Evolutionary conservation across 2,888 invertebrate species (phyloP), one percentile per base, ranked within the genome.

Genomic region (Apotomis betuletana): DNA sequence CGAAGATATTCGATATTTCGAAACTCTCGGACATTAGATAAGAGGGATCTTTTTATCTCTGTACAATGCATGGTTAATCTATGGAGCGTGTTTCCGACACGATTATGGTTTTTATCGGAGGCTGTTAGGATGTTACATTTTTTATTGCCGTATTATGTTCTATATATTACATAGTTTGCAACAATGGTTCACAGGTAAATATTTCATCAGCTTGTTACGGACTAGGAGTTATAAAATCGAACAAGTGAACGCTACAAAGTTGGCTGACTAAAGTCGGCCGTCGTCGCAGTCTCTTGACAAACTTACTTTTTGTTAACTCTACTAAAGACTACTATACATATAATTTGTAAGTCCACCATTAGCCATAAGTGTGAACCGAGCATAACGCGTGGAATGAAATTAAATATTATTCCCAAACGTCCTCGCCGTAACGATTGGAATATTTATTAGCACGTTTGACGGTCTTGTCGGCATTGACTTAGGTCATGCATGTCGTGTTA

Each of bases 21-120:
- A 57, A 65, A 55, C 46, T 38, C 62, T 63, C 52, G 57, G 67
- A 72, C 72, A 68, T 54, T 9, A 72, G 72, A 72, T 72, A 72
- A 72, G 63, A n/a, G 4, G 8, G 1, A 52, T 52, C 15, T 58
- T 46, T 72, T 68, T 72, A 72, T 72, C 72, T 68, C 44, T 8
- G 8, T 6, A 68, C 68, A 72, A 65, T 65, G 65, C 65, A 62
- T 71, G 58, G 67, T 71, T 46, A 68, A 72, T 68, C 72, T 67
- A 65, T 65, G 46, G 72, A 68, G 72, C 72, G 68, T 72, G 72
- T 57, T 63, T 72, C 67, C 68, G 36, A 54, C 41, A 8, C n/a
- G 65, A 65, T 65, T 65, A 65, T 65, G 46, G 55, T 57, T 65
- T 65, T 57, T 65, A 65, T 65, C 65, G 65, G 44, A 63, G 51